Evolutionary conservation across 2,113 vertebrate species (phyloP), one percentile per base, ranked within the genome.

Genomic region (Pseudopipra pipra): DNA sequence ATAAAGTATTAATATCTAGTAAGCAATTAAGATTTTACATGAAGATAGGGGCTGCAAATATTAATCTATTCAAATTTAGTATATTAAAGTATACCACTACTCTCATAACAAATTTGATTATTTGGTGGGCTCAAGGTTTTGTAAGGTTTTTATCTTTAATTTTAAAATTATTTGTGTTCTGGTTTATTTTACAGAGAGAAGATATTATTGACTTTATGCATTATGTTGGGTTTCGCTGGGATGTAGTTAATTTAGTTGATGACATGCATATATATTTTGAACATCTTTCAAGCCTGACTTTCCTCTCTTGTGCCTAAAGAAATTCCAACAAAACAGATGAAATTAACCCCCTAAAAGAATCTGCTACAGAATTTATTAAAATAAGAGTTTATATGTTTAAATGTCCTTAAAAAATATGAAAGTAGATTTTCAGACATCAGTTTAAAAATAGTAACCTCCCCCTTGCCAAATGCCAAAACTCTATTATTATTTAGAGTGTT

Each of bases 31-130:
- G 51, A 3, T 72, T 76, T 79, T 61, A 78, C 18, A 61, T 52
- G 7, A 83, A 86, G 85, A 90, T 59, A 87, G 33, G 3, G 18
- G 37, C 15, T 54, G 6, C 4, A 52, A 87, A 71, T 59, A 18
- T 44, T 82, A 74, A 85, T 93, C 54, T 85, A 52, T 92, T 39
- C 11, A 96, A 94, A 93, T 62, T 25, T 15, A 91, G 66, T 87
- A 33, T 63, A 91, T 85, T 55, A 85, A 97, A 87, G 2, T 80
- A 76, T 41, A 54, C 19, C 5, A 61, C 24, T 88, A 85, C 54
- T 87, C 77, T 39, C 59, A 24, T 28, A 49, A 55, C 15, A 89
- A 65, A 67, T 55, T 74, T 85, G 33, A 46, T 77, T 79, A 71
- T 77, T 68, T 75, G 44, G 11, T 90, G 15, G 24, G 7, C 49